Percentiles rank a stretch among this genome's conserved stretches.
These are phyloP conservation scores for Laothoe populi DNA, from an alignment of 2,888 invertebrate genomes.

Conservation along the genomic window DNA sequence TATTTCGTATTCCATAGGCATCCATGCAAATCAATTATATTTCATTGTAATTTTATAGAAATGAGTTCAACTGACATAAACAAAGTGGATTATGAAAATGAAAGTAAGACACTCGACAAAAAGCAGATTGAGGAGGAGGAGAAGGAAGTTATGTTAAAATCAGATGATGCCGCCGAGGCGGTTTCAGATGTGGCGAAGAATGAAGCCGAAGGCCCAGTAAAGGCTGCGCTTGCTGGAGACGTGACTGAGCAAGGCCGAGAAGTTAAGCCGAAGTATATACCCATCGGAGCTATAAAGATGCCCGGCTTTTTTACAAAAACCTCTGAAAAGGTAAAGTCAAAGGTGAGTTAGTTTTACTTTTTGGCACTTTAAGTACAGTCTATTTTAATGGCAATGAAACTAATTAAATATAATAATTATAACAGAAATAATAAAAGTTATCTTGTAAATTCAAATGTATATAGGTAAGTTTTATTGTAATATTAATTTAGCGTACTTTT, in stretches of 20 bases:
- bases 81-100: slow-evolving; percentile 69
- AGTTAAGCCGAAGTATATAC: slow-evolving; percentile 92
- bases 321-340: slow-evolving; percentile 89
- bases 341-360: slow-evolving; percentile 73
- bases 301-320: slow-evolving; percentile 93
- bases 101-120: slow-evolving; percentile 85
- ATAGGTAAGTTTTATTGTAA: no score
- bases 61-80: slow-evolving; percentile 73
- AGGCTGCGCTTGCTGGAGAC: slow-evolving; percentile 81
- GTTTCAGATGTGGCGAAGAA: slow-evolving; percentile 70
- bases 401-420: no score
- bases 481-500: no score
- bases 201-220: slow-evolving; percentile 77
- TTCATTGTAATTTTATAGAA: slow-evolving; percentile 37
- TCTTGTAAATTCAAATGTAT: no score
- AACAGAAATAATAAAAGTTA: no score
- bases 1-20: slow-evolving; percentile 1
- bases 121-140: slow-evolving; percentile 88
- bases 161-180: slow-evolving; percentile 83
- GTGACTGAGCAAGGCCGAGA: slow-evolving; percentile 88
- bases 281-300: slow-evolving; percentile 95
- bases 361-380: neutral
- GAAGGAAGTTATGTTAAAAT: slow-evolving; percentile 85
- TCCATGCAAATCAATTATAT: slow-evolving; percentile 26
- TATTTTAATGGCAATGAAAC: no score